Base-by-base conservation (phyloP, 2,888 invertebrate genomes). In the Anoplius nigerrimus region DNA sequence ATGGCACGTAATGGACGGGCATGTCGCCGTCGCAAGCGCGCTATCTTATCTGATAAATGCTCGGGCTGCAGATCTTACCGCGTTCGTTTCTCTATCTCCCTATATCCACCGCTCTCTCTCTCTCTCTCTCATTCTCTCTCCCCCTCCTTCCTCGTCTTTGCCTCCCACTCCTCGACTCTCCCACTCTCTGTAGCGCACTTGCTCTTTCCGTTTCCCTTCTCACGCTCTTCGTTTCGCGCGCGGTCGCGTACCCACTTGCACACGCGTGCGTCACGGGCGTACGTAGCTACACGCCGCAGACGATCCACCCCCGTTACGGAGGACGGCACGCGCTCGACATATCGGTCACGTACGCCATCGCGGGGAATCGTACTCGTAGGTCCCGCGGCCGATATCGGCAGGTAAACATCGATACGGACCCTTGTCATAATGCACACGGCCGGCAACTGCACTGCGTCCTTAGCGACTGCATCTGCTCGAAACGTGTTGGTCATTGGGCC, bases 341-440 rank as follows among this genome's bases (percentile, higher is more conserved):
- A 78, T 75, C 76, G 75, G 76, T 76, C 76, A 78, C 77, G 77
- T 77, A 69, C 69, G 43, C 58, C 61, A 62, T 62, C 63, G 43
- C 55, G 22, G 59, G 43, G 75, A 75, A 71, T 76, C 71, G 71
- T 34, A 68, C 71, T 74, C 58, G 69, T 66, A 73, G 61, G 68
- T 64, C 55, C 67, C 53, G 34, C 66, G 54, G 57, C 71, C 64
- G 73, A 71, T 77, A 75, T 78, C 75, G 64, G 42, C 69, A 34
- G 52, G 71, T 71, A 78, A 76, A 73, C 75, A 78, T 78, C 75
- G 75, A 78, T 77, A 73, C 63, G 63, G 48, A 66, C 56, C 62
- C 75, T 76, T 75, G 72, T 77, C 72, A 69, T 74, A 71, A 64
- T 66, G 66, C 66, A 63, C 51, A 54, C 55, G 72, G 61, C 66